Evolutionary conservation across 2,888 invertebrate species (phyloP), one percentile per base, ranked within the genome.

Genomic region (Callimorpha dominula): DNA sequence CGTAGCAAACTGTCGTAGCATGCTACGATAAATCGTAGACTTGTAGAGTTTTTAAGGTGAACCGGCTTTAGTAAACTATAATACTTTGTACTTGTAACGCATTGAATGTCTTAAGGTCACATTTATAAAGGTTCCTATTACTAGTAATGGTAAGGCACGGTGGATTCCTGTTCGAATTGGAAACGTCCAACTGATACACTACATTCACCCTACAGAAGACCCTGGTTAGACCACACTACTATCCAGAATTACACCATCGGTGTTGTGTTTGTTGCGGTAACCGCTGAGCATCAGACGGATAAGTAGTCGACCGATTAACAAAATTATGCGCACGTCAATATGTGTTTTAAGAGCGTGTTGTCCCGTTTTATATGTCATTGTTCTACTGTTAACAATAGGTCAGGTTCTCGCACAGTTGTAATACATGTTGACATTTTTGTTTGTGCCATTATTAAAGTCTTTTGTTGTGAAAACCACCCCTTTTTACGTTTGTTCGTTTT

Each of bases 401-500:
- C 73, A 80, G 75, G 71, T 78, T 74, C 65, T 73, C 62, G 64
- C 76, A 66, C 73, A 76, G 52, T 70, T 78, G 81, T 81, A 78
- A 85, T 87, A 87, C 87, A 89, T 92, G 93, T 93, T 92, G 91
- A 91, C 91, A 92, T 93, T 93, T 93, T 92, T 92, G 92, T 92
- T 90, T 89, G 91, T 90, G 86, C 89, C 87, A 89, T 90, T 86
- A 84, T 81, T 88, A 87, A 85, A 89, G 89, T 89, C 91, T 92
- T 92, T 92, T 93, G 92, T 93, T 60, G 87, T 88, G 88, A 81
- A 87, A 89, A 85, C 71, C 74, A 72, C 75, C 78, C 70, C 72
- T 78, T 81, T 80, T 62, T 52, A 42, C 74, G 71, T 75, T 81
- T 77, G 75, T 66, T 74, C 70, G 73, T 76, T 81, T 82, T 84